phyloP scores from a whole-genome alignment of 2,888 invertebrate genomes.

The Drosophila paranaensis region DNA sequence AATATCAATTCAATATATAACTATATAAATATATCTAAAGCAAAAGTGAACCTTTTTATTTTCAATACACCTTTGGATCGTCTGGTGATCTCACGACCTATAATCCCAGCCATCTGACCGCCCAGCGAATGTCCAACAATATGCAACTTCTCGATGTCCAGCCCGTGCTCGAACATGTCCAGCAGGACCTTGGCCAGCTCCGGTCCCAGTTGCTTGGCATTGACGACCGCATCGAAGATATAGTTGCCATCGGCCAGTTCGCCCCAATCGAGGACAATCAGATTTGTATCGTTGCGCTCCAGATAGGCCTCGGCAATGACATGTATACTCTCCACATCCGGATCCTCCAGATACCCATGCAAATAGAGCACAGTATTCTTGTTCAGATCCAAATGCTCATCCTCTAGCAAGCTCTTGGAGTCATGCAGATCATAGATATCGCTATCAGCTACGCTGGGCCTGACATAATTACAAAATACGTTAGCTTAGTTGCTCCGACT shows the following conservation, averaged over 20 bases:
- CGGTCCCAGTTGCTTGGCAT: constrained; percentile 81
- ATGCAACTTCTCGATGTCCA: constrained; percentile 80
- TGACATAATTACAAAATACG: constrained; percentile 28
- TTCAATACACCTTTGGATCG: constrained; percentile 62
- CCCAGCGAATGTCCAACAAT: constrained; percentile 84
- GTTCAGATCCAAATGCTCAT: constrained; percentile 82
- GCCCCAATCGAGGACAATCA: constrained; percentile 83
- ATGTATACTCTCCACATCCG: constrained; percentile 87
- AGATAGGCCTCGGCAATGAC: constrained; percentile 84
- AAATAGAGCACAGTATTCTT: constrained; percentile 87
- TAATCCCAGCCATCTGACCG: constrained; percentile 82
- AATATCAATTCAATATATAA: neutral
- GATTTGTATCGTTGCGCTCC: constrained; percentile 80
- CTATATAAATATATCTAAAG: no score
- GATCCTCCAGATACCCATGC: constrained; percentile 87
- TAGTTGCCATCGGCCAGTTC: constrained; percentile 84
- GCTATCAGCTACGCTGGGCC: constrained; percentile 79
- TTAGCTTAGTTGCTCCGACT: neutral
- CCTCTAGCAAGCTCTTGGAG: constrained; percentile 67
- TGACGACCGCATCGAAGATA: constrained; percentile 83
- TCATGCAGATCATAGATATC: constrained; percentile 77
- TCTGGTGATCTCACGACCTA: constrained; percentile 77
- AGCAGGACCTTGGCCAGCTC: constrained; percentile 79
- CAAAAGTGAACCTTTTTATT: constrained; percentile 53
- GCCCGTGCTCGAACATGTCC: constrained; percentile 80